Percentiles rank a stretch among this genome's conserved stretches.
Evolutionary conservation across 2,113 vertebrate genomes (phyloP).

Genomic region (Dasyurus viverrinus): DNA sequence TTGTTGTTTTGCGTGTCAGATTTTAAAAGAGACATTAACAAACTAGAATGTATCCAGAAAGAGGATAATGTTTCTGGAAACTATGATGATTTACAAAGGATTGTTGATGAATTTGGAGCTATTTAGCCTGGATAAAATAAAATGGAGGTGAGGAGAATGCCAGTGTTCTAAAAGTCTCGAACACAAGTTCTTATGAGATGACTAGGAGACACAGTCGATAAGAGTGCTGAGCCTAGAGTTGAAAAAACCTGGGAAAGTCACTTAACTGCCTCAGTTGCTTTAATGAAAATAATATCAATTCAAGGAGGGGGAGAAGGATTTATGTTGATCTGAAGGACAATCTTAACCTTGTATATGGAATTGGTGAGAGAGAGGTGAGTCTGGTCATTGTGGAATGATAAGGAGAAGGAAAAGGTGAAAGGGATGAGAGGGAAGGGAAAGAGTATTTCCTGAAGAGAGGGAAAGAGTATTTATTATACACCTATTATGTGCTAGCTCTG

Average conservation of each 20-base stretch:
- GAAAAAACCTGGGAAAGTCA: too few species aligned
- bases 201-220: neutral
- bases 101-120: neutral
- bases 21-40: neutral
- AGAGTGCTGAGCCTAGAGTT: neutral
- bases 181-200: neutral
- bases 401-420: too few species aligned
- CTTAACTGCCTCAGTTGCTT: neutral
- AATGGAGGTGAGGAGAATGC: neutral
- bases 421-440: neutral
- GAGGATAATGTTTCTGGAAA: neutral
- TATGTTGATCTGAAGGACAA: neutral
- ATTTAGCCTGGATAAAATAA: neutral
- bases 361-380: neutral
- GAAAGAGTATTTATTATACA: neutral
- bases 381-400: neutral
- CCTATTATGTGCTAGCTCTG: neutral
- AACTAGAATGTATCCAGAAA: neutral
- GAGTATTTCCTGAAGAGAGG: neutral
- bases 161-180: neutral
- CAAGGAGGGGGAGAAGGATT: neutral
- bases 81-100: neutral
- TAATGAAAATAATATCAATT: neutral
- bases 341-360: neutral
- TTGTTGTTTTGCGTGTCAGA: neutral